Percentiles rank a stretch among this genome's conserved stretches.
Conservation (phyloP, 1,140 invertebrate genomes). For the Hirudo medicinalis region DNA sequence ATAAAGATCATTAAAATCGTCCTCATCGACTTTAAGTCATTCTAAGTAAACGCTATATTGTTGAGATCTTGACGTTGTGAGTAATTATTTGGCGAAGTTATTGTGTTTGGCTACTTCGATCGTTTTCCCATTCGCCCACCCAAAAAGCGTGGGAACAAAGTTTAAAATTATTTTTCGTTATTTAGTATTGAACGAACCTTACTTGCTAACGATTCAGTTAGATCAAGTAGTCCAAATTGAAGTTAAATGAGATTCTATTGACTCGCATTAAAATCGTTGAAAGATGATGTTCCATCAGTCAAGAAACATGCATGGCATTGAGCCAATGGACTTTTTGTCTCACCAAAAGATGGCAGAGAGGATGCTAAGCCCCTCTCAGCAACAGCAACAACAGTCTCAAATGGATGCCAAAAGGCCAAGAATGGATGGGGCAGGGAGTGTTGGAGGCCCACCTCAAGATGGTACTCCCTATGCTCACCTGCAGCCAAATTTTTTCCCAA, state of each 20-base stretch:
- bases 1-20: no score
- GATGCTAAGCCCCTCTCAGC: conserved; percentile 12
- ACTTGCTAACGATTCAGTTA: not conserved
- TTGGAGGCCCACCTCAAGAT: not conserved
- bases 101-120: conserved; percentile 3
- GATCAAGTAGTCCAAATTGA: not conserved
- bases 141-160: not conserved
- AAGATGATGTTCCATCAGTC: conserved; percentile 19
- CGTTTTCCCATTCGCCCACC: not conserved
- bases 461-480: not conserved
- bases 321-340: conserved; percentile 18
- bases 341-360: conserved; percentile 20
- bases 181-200: not conserved
- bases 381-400: not conserved
- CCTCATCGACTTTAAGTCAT: no score
- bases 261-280: not conserved
- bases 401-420: conserved; percentile 17
- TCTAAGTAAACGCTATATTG: no score
- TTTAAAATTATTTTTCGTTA: not conserved
- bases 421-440: conserved; percentile 13
- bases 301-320: conserved; percentile 14
- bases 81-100: not conserved
- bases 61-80: not conserved
- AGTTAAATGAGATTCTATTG: not conserved
- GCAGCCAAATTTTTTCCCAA: conserved; percentile 6